Conservation (phyloP, 2,113 vertebrate genomes). For the Phasianus colchicus region DNA sequence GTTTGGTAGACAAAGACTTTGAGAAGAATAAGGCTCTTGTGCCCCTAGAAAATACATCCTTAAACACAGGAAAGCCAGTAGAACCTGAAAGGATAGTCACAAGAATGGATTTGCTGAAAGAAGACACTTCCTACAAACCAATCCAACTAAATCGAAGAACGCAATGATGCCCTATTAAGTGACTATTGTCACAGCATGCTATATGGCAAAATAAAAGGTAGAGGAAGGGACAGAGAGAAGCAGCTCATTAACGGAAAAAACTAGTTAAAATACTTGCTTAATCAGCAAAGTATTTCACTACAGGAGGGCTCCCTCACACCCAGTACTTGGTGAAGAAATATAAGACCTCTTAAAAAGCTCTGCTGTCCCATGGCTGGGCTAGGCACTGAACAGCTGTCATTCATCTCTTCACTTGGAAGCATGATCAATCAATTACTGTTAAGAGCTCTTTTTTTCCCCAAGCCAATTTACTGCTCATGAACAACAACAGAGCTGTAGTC, state of each 20-base stretch:
- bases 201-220: neutral
- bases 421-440: constrained; percentile 21
- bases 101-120: neutral
- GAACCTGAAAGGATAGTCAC: neutral
- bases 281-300: constrained; percentile 1
- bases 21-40: neutral
- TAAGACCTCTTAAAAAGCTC: neutral
- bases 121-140: neutral
- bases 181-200: neutral
- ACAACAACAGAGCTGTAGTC: neutral
- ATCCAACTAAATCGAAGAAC: neutral
- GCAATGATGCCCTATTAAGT: neutral
- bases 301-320: constrained; percentile 4
- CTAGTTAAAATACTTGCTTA: neutral
- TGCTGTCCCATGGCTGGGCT: neutral
- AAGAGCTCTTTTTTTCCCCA: neutral
- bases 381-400: neutral
- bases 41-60: neutral
- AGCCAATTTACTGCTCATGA: constrained; percentile 39
- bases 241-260: constrained; percentile 2
- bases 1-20: neutral
- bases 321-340: neutral
- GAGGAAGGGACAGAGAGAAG: constrained; percentile 18
- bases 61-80: neutral
- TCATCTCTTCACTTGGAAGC: neutral